These are phyloP conservation scores for Lypha dubia DNA, from an alignment of 2,888 invertebrate genomes.

Conservation along the genomic window DNA sequence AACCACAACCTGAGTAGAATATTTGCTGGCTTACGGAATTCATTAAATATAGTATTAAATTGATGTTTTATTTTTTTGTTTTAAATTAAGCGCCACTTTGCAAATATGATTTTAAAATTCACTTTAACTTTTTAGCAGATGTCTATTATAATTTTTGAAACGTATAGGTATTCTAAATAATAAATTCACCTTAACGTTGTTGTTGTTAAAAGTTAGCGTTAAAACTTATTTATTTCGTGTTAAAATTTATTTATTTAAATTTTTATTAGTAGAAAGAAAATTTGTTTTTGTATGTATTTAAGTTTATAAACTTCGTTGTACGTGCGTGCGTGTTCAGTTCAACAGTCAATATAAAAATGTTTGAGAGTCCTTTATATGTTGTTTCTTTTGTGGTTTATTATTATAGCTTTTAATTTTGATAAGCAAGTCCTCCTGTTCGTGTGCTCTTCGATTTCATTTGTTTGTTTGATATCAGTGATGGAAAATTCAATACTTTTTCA, in stretches of 20 bases:
- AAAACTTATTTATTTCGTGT: conserved; percentile 36
- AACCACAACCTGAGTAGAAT: not conserved
- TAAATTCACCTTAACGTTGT: conserved; percentile 45
- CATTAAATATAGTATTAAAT: not conserved
- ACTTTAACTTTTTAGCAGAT: conserved; percentile 42
- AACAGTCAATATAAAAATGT: conserved; percentile 74
- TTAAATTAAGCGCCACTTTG: conserved; percentile 64
- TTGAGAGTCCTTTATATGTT: conserved; percentile 74
- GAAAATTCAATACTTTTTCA: too few species aligned
- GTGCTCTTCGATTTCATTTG: conserved; percentile 43
- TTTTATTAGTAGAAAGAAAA: conserved; percentile 34
- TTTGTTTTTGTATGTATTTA: conserved; percentile 54
- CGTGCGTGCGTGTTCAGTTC: conserved; percentile 70
- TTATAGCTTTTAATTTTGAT: conserved; percentile 54
- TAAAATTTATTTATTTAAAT: conserved; percentile 37
- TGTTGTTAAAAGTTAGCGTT: conserved; percentile 40
- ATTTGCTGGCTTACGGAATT: not conserved
- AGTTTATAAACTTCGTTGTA: conserved; percentile 64
- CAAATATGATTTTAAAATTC: conserved; percentile 35
- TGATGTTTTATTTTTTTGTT: not conserved
- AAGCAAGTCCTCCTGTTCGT: conserved; percentile 60
- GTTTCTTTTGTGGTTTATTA: conserved; percentile 65
- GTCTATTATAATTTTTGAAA: conserved; percentile 32
- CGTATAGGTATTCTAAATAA: not conserved
- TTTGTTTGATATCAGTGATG: too few species aligned